Evolutionary conservation across 2,113 vertebrate genomes (phyloP).

Genomic region (Psittacula cyanocephala): DNA sequence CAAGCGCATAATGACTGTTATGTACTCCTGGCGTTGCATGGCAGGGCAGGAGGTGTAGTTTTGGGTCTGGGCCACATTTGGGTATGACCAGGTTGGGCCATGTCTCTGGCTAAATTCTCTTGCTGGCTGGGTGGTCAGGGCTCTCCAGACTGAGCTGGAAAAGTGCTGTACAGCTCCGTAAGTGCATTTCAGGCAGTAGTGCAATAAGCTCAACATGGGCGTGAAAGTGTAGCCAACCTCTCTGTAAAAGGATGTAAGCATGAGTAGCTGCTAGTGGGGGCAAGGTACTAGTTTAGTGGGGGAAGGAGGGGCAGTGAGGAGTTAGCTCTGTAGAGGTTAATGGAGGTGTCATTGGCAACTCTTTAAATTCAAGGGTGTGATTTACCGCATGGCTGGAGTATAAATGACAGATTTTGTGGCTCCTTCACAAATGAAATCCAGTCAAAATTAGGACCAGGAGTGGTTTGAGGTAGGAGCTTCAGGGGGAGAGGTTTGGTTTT

Average conservation of each 20-base stretch:
- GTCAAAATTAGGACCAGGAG: background rate
- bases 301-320: background rate
- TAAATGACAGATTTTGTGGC: background rate
- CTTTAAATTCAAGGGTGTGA: background rate
- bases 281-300: background rate
- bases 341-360: background rate
- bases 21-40: background rate
- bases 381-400: background rate
- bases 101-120: background rate
- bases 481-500: background rate
- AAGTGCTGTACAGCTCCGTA: accelerated
- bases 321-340: background rate
- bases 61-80: background rate
- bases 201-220: accelerated
- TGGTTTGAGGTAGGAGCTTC: background rate
- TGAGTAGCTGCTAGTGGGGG: background rate
- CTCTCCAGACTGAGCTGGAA: background rate
- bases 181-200: background rate
- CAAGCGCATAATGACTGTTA: background rate
- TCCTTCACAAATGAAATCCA: background rate
- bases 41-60: background rate
- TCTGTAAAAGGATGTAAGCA: background rate
- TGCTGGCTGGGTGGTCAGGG: accelerated
- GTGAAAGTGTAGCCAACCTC: background rate
- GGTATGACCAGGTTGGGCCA: accelerated